Base-by-base conservation (phyloP, 2,113 vertebrate species). In the Apodemus sylvaticus region DNA sequence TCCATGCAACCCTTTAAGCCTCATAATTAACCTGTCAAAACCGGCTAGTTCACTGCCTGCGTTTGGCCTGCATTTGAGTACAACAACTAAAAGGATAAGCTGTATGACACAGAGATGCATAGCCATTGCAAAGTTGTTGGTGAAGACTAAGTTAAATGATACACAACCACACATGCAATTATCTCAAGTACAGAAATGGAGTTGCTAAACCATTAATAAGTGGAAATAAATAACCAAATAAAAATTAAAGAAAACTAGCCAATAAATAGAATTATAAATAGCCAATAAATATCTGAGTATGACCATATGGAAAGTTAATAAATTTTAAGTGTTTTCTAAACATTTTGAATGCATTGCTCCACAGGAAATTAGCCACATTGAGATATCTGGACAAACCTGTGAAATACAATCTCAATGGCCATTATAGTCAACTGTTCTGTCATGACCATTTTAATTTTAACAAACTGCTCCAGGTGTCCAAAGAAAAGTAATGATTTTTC, bases 401-500 rank as follows among this genome's bases (percentile, higher is more conserved):
- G 48, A 94, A 48, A 64, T 34, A 86, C 3, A 94, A 26, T 94
- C 39, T 82, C 81, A 87, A 31, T 16, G 62, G 78, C 58, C 53
- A 91, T 79, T 74, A 29, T 34, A 70, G 3, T 94, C 39, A 94
- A 51, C 71, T 95, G 77, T 42, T 87, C 20, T 94, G 31, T 85
- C 13, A 0, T 22, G 78, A 55, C 11, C 83, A 86, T 71, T 89
- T 58, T n/a, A 81, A 91, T 64, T 89, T 42, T 96, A 78, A 78
- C 20, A 90, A 4, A 70, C 10, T 48, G 16, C 16, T 14, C 68
- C 62, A 88, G 10, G 29, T 89, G 6, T 74, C 20, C 55, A 42
- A 2, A 90, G 87, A 68, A 88, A 94, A 86, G 95, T 68, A 93
- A 97, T 85, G 66, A 93, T 13, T 94, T 81, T 88, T 88, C 36